Evolutionary conservation across 30 jellyfish, hydroid and myxozoan species (phyloP).

Genomic region (Chrysaora quinquecirrha): DNA sequence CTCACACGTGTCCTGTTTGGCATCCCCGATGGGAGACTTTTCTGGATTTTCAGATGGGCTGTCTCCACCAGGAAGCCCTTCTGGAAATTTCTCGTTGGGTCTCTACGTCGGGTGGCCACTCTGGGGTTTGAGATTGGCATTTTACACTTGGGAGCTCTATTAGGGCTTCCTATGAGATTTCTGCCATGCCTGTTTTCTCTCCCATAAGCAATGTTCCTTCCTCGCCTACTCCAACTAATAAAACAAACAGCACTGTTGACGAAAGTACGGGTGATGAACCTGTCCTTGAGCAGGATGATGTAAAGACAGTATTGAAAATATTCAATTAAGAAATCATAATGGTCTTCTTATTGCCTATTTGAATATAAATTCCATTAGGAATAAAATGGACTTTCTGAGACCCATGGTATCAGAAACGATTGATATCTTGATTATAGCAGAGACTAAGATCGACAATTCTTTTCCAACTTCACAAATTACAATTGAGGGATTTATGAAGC

Average conservation of each 20-base stretch:
- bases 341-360: conserved; percentile 7
- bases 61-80: background rate
- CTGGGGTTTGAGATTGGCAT: background rate
- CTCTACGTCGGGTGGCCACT: background rate
- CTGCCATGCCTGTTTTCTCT: no score
- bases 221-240: background rate
- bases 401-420: conserved; percentile 12
- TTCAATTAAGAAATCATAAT: conserved; percentile 2
- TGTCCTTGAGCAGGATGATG: background rate
- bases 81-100: background rate
- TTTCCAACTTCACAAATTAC: conserved; percentile 18
- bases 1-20: no score
- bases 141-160: background rate
- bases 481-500: conserved; percentile 40
- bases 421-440: conserved; percentile 23
- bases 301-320: no score
- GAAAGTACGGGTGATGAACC: conserved; percentile 2
- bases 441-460: conserved; percentile 36
- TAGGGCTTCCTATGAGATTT: no score
- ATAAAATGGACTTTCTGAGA: conserved; percentile 7
- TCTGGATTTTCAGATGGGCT: no score
- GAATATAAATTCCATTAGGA: conserved; percentile 10
- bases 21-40: no score
- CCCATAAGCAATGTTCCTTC: conserved; percentile 1
- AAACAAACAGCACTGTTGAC: background rate